Evolutionary conservation across 2,797 vertebrate species (phyloP).

Genomic region (Hypotaenidia okinawae): DNA sequence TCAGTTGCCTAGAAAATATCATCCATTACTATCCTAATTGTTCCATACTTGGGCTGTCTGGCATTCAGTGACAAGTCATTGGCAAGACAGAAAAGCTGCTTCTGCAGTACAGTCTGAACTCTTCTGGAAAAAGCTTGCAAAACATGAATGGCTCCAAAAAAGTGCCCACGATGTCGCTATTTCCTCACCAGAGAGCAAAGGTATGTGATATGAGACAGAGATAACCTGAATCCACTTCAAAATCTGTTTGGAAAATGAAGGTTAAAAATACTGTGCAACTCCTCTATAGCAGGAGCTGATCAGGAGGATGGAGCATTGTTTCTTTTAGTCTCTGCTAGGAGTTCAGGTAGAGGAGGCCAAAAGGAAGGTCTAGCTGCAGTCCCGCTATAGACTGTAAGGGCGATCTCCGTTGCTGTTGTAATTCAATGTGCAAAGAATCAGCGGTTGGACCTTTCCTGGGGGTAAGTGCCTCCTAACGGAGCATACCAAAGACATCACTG

Average conservation of each 20-base stretch:
- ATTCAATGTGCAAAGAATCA: background rate
- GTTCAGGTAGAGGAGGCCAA: background rate
- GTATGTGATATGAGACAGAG: background rate
- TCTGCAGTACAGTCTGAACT: background rate
- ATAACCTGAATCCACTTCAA: background rate
- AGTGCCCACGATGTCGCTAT: background rate
- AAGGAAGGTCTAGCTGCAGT: background rate
- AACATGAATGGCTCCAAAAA: background rate
- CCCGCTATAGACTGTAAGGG: background rate
- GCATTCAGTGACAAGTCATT: background rate
- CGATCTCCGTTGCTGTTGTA: background rate
- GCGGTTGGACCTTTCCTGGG: background rate
- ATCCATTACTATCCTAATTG: background rate
- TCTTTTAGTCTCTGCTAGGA: background rate
- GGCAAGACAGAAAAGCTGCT: background rate
- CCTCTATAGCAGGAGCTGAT: background rate
- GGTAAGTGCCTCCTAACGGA: fast-evolving
- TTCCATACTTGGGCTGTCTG: slow-evolving; percentile 23
- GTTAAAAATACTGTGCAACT: background rate
- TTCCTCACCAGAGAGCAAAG: background rate
- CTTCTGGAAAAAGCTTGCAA: background rate
- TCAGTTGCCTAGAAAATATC: slow-evolving; percentile 19
- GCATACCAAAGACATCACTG: fast-evolving
- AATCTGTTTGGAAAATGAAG: background rate
- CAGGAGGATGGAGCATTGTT: background rate